phyloP scores from a whole-genome alignment of 2,888 invertebrate genomes.

The Willowsia nigromaculata region DNA sequence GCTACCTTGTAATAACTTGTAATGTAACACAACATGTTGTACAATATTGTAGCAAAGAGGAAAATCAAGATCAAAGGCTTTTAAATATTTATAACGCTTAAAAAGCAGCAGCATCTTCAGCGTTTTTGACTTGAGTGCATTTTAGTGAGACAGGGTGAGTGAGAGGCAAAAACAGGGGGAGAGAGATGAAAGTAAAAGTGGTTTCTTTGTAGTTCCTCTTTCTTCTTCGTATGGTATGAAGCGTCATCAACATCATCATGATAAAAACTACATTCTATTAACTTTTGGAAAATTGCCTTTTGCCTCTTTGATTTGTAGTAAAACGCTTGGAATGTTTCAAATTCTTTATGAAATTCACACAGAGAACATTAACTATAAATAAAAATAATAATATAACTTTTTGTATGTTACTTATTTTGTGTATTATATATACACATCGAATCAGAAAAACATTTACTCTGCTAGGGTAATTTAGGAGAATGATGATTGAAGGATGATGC shows the following conservation, averaged over 20 bases:
- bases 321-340: not conserved
- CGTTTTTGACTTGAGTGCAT: not conserved
- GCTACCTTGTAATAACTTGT: too few species aligned
- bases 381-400: too few species aligned
- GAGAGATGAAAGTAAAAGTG: constrained; percentile 50
- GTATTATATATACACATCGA: too few species aligned
- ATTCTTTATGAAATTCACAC: not conserved
- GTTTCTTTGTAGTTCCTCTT: constrained; percentile 6
- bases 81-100: not conserved
- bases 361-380: not conserved
- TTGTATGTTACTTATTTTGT: too few species aligned
- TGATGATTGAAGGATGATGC: too few species aligned
- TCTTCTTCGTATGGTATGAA: not conserved
- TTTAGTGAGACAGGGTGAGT: not conserved
- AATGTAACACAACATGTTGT: not conserved
- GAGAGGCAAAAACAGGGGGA: not conserved
- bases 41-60: not conserved
- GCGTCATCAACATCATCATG: not conserved
- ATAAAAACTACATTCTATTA: not conserved
- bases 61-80: constrained; percentile 5
- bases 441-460: too few species aligned
- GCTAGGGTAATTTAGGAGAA: too few species aligned
- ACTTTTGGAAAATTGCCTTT: not conserved
- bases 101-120: not conserved
- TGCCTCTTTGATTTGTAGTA: not conserved